Percentiles rank a stretch among this genome's conserved stretches.
These are phyloP conservation scores for Anoplopoma fimbria DNA, from an alignment of 2,113 vertebrate genomes.

Conservation along the genomic window DNA sequence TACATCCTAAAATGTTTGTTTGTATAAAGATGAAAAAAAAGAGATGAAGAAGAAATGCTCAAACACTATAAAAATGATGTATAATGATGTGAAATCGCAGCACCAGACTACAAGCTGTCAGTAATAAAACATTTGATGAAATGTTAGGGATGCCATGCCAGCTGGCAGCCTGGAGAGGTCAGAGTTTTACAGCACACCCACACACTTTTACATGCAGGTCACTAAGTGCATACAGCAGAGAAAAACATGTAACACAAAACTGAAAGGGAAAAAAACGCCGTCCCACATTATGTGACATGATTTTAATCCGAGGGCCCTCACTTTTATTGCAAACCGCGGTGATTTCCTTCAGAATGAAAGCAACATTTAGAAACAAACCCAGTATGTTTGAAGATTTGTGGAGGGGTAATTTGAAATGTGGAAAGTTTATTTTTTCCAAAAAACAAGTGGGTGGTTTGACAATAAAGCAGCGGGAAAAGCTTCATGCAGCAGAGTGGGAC, in stretches of 20 bases:
- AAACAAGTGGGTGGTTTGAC: slow-evolving; percentile 39
- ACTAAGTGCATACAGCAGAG: slow-evolving; percentile 29
- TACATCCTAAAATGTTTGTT: background rate
- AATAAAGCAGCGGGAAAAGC: slow-evolving; percentile 8
- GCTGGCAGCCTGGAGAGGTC: slow-evolving; percentile 45
- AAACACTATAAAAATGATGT: background rate
- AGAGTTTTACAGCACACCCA: slow-evolving; percentile 24
- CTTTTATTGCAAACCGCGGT: slow-evolving; percentile 59
- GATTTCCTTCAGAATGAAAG: slow-evolving; percentile 60
- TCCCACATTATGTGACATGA: slow-evolving; percentile 47
- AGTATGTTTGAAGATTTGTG: slow-evolving; percentile 29
- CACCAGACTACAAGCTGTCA: background rate
- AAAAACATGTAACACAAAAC: slow-evolving; percentile 14
- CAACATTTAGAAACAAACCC: slow-evolving; percentile 34
- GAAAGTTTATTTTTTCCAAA: slow-evolving; percentile 38
- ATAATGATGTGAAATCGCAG: background rate
- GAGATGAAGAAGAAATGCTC: background rate
- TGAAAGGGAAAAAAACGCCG: slow-evolving; percentile 26
- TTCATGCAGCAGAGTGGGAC: background rate
- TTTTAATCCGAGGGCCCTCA: slow-evolving; percentile 55
- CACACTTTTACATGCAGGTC: slow-evolving; percentile 38
- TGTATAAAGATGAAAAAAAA: background rate
- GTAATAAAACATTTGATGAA: background rate
- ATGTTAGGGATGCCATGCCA: slow-evolving; percentile 8
- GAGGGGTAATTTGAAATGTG: slow-evolving; percentile 42